Percentiles rank a stretch among this genome's conserved stretches.
Evolutionary conservation across 1,140 invertebrate genomes (phyloP).

Genomic region (Dinothrombium tinctorium): DNA sequence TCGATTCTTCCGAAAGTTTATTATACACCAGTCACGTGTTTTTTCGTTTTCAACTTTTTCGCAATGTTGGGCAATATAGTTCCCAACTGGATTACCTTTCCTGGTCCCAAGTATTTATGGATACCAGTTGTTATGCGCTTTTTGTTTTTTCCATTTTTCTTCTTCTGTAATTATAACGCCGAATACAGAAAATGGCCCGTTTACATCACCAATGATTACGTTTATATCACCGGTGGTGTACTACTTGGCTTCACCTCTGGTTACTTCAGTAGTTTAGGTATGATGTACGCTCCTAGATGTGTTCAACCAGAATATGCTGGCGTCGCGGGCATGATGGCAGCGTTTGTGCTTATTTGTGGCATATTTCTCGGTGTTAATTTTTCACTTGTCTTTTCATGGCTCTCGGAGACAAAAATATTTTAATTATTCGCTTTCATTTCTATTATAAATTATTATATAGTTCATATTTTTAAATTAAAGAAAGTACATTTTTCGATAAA

Average conservation of each 20-base stretch:
- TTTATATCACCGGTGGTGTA: conserved; percentile 46
- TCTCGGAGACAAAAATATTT: no score
- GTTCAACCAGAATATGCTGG: conserved; percentile 57
- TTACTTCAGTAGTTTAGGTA: conserved; percentile 70
- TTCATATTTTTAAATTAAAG: no score
- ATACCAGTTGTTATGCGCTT: conserved; percentile 53
- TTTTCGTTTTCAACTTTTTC: conserved; percentile 75
- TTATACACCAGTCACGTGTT: conserved; percentile 56
- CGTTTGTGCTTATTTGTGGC: conserved; percentile 65
- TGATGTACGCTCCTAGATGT: conserved; percentile 85
- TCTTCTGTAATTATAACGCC: conserved; percentile 70
- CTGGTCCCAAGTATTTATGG: conserved; percentile 46
- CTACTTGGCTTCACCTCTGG: conserved; percentile 63
- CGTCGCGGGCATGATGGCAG: conserved; percentile 82
- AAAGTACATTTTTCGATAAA: no score
- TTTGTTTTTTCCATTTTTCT: conserved; percentile 63
- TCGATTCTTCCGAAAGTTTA: conserved; percentile 31
- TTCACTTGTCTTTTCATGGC: not conserved
- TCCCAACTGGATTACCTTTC: conserved; percentile 50
- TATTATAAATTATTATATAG: no score
- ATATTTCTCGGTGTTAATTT: conserved; percentile 40
- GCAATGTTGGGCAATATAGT: conserved; percentile 76
- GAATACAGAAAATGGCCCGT: conserved; percentile 37
- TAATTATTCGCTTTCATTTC: no score
- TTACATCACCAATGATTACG: conserved; percentile 53